Evolutionary conservation across 2,888 invertebrate genomes (phyloP), one percentile per base, ranked within the genome.

Genomic region (Coelinius sp.): DNA sequence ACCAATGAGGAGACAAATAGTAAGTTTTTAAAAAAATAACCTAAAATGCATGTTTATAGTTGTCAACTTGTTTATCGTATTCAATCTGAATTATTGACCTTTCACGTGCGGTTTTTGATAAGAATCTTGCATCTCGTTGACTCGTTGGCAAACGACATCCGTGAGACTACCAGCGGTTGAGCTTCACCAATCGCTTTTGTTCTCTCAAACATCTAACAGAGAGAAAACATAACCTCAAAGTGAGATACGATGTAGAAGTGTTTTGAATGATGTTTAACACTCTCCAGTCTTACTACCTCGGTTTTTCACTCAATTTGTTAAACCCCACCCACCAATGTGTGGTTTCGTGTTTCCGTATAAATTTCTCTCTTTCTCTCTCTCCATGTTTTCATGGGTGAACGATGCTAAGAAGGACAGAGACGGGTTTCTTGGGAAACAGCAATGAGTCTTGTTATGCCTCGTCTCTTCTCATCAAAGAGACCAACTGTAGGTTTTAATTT

Each of bases 391-490:
- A 24, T 22, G 24, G 63, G 20, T 63, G 38, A 41, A 41, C 41
- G 24, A 41, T 4, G 35, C 71, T 67, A 73, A 78, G 78, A 67
- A 77, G 76, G 74, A 75, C 77, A 70, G 79, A 78, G 78, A 71
- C 78, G 78, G 69, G 75, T 79, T 81, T 79, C 81, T 80, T 75
- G 74, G 80, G 77, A 83, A 79, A 76, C 38, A 73, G 79, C 77
- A 78, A 81, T 78, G 76, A 76, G 49, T 35, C 64, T 67, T 66
- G 20, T 59, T 75, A 77, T 75, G 80, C 74, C 68, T 83, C 84
- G 81, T 81, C 78, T 82, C 81, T 78, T 75, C 76, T 80, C 81
- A 78, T 83, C 83, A 83, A 83, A 83, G 83, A 73, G 73, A 69
- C 76, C 73, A 78, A 76, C 79, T 82, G 82, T 80, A 73, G 71